Evolutionary conservation across 2,888 invertebrate genomes (phyloP), one percentile per base, ranked within the genome.

Genomic region (Chrysolina haemoptera): DNA sequence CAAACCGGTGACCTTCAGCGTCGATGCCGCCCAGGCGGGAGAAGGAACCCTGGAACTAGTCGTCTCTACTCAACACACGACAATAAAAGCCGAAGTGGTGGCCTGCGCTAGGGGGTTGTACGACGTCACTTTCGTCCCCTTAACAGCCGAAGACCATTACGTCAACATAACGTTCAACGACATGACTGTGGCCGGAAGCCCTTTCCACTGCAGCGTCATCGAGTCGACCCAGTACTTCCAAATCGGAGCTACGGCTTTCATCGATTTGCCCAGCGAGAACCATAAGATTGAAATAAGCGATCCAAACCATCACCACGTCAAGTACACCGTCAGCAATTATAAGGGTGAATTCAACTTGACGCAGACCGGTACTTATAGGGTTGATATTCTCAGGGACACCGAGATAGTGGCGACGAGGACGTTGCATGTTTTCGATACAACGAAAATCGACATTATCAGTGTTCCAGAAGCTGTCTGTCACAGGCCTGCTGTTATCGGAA

Each of bases 91-190:
- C 0, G 92, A 96, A 90, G 95, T 96, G 18, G 94, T 95, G 0
- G 97, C 97, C 5, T 95, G 96, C 82, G 96, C 97, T 2, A 91
- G 97, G 35, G 97, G 97, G 0, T 90, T 97, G 0, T 97, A 97
- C 85, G 96, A 97, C 84, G 97, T 97, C 1, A 97, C 97, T 0
- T 97, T 97, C 86, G 92, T 97, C 22, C 97, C 98, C 0, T 95
- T 96, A 85, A 94, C 95, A n/a, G 92, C 94, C 41, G 95, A 95
- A 81, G 92, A 96, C 9, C 97, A 98, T 87, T 96, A 94, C 82
- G 96, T 98, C 14, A 97, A 96, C 76, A 97, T 98, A 78, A 96
- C 96, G 0, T 98, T 98, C 88, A 98, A 98, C 85, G 97, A 97
- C 83, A 96, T 96, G 84, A 91, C 95, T 40, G 96, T 97, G 1